A percentile compares a stretch with the other conserved stretches of the same genome.
Conservation (phyloP, 2,797 vertebrate species). For the Anableps anableps region DNA sequence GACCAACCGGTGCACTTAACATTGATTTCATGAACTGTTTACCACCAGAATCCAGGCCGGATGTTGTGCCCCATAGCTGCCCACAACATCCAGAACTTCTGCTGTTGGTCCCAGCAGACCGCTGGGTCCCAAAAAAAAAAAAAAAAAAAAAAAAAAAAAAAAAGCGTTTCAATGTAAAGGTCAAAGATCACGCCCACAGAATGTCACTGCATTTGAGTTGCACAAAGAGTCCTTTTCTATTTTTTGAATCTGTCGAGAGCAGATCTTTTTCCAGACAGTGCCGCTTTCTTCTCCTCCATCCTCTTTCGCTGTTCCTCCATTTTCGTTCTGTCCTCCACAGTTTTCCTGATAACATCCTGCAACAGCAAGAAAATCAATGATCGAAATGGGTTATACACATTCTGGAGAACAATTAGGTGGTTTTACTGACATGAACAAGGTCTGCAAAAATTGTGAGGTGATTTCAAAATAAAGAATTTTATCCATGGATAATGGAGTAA, state of each 20-base stretch:
- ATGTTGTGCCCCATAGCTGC: neutral
- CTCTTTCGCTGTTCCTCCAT: slow-evolving; percentile 53
- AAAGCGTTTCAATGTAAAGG: slow-evolving; percentile 36
- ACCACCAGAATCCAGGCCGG: neutral
- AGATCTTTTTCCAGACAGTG: slow-evolving; percentile 52
- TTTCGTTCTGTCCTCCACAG: slow-evolving; percentile 70
- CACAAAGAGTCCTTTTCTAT: slow-evolving; percentile 65
- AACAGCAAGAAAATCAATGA: slow-evolving; percentile 3
- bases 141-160: too few relatives aligned
- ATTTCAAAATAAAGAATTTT: neutral
- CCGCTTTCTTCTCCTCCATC: slow-evolving; percentile 37
- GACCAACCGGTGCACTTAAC: slow-evolving; percentile 10
- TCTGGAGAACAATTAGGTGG: neutral
- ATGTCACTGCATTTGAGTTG: slow-evolving; percentile 10
- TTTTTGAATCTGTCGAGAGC: slow-evolving; percentile 87
- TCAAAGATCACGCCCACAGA: slow-evolving; percentile 48
- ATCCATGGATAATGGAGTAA: neutral
- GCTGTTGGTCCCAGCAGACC: neutral
- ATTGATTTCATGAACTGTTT: slow-evolving; percentile 20
- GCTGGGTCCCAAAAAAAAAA: neutral
- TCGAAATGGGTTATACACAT: neutral
- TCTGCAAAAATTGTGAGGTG: neutral
- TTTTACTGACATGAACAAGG: neutral
- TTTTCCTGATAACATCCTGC: slow-evolving; percentile 81
- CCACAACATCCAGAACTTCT: neutral